Evolutionary conservation across 2,888 invertebrate species (phyloP).

Genomic region (Loripinus fragilis): DNA sequence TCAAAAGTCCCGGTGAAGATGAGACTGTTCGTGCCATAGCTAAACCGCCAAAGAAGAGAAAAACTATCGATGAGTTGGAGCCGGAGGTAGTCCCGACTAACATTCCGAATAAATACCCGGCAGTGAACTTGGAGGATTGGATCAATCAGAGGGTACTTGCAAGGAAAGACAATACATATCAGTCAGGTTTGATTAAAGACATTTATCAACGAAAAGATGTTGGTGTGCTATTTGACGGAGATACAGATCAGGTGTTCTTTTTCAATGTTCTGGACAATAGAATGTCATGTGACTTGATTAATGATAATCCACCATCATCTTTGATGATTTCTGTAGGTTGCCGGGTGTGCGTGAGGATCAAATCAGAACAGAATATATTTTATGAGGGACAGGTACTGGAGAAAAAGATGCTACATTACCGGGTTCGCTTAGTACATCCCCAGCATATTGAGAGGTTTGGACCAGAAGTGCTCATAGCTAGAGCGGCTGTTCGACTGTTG

Average conservation of each 20-base stretch:
- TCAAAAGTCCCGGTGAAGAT: conserved; percentile 61
- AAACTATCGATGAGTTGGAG: conserved; percentile 83
- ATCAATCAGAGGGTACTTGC: conserved; percentile 95
- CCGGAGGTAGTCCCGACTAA: conserved; percentile 47
- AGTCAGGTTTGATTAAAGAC: conserved; percentile 92
- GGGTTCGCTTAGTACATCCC: conserved; percentile 85
- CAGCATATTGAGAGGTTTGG: conserved; percentile 47
- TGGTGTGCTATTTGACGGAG: conserved; percentile 92
- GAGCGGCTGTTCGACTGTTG: conserved; percentile 94
- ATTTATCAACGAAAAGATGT: conserved; percentile 86
- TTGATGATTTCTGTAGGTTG: conserved; percentile 90
- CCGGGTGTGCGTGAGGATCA: conserved; percentile 88
- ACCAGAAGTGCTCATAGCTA: conserved; percentile 88
- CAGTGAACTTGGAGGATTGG: conserved; percentile 95
- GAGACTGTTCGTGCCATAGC: conserved; percentile 79
- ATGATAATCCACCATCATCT: conserved; percentile 94
- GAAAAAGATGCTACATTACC: conserved; percentile 89
- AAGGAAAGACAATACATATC: conserved; percentile 90
- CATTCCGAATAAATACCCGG: conserved; percentile 61
- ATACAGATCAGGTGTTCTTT: conserved; percentile 89
- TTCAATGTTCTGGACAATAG: conserved; percentile 88
- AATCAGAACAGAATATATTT: conserved; percentile 88
- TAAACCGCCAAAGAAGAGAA: conserved; percentile 96
- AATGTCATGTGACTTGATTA: conserved; percentile 93
- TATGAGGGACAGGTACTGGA: conserved; percentile 92